These are phyloP conservation scores for Sebastes schlegelii DNA, from an alignment of 2,113 vertebrate genomes.

Conservation along the genomic window DNA sequence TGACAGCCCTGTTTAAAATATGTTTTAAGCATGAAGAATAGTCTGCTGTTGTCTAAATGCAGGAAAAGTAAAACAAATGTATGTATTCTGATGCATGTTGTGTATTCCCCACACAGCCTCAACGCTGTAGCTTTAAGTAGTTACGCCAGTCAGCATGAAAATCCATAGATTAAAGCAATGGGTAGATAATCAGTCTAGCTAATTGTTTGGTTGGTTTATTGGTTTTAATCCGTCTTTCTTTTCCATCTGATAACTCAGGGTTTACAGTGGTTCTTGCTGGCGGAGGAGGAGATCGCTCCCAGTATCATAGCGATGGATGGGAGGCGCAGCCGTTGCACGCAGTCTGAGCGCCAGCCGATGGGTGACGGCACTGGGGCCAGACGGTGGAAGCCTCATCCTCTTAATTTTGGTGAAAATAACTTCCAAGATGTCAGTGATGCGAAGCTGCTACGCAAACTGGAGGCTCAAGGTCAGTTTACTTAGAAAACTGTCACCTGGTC, in stretches of 20 bases:
- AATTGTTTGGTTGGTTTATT: not conserved
- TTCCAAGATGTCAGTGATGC: constrained; percentile 84
- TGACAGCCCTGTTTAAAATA: not conserved
- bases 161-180: not conserved
- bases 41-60: not conserved
- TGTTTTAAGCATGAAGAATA: not conserved
- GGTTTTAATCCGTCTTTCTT: not conserved
- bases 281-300: constrained; percentile 90
- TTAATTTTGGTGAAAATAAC: constrained; percentile 84
- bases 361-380: constrained; percentile 77
- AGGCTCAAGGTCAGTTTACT: constrained; percentile 91
- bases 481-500: constrained; percentile 17
- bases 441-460: constrained; percentile 92
- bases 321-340: constrained; percentile 88
- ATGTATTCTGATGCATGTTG: not conserved
- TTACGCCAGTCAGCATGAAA: not conserved
- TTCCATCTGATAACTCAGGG: constrained; percentile 82
- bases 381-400: constrained; percentile 85
- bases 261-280: constrained; percentile 92
- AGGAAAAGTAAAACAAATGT: not conserved
- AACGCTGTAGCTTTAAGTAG: not conserved
- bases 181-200: not conserved
- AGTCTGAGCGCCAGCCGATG: constrained; percentile 80
- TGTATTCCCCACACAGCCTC: not conserved
- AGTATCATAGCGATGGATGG: constrained; percentile 91